phyloP scores from a whole-genome alignment of 2,113 vertebrate species.

The Xiphorhynchus elegans region DNA sequence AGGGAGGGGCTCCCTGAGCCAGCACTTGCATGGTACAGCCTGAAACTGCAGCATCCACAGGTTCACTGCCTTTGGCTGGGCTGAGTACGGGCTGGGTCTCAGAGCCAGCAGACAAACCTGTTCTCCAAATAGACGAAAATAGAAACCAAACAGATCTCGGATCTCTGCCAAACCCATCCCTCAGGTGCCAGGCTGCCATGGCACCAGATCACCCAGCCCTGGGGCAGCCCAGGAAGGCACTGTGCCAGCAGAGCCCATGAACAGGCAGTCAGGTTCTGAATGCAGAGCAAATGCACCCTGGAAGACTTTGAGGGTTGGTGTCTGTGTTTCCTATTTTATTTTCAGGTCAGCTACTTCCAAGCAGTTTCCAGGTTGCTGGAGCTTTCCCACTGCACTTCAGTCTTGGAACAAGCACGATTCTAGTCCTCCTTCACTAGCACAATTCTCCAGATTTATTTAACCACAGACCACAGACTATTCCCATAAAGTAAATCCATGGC shows the following conservation, averaged over 20 bases:
- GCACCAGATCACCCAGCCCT: rapidly evolving
- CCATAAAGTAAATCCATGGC: background rate
- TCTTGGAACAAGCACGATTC: background rate
- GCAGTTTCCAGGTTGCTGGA: background rate
- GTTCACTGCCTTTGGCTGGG: rapidly evolving
- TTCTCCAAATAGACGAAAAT: background rate
- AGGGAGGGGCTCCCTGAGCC: background rate
- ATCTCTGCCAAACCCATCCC: background rate
- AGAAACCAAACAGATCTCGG: rapidly evolving
- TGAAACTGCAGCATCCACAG: rapidly evolving
- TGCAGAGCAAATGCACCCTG: background rate
- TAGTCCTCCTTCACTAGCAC: background rate
- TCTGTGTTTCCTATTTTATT: background rate
- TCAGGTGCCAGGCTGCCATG: rapidly evolving
- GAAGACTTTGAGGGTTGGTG: background rate
- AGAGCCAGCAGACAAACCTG: background rate
- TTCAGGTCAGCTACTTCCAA: background rate
- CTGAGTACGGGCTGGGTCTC: rapidly evolving
- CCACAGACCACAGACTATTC: background rate
- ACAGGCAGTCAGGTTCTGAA: background rate
- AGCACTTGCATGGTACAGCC: rapidly evolving
- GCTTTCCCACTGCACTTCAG: background rate
- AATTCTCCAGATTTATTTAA: background rate
- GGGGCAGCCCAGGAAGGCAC: background rate
- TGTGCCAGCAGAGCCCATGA: rapidly evolving